A percentile compares a stretch with the other conserved stretches of the same genome.
Evolutionary conservation across 2,888 invertebrate genomes (phyloP).

Genomic region (Machimus atricapillus): DNA sequence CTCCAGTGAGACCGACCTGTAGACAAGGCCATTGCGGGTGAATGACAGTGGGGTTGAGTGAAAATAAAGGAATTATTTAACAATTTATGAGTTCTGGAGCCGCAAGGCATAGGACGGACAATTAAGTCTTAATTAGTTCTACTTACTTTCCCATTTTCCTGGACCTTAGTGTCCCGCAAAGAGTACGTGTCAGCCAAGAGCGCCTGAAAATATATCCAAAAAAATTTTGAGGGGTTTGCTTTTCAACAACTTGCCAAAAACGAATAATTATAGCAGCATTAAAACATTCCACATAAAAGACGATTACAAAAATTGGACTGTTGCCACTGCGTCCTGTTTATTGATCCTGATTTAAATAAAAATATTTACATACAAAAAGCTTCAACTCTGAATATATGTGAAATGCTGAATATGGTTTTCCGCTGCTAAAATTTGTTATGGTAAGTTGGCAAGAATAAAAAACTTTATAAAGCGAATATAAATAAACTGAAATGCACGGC

Average conservation of each 20-base stretch:
- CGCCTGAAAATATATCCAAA: slow-evolving; percentile 62
- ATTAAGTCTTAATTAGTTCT: slow-evolving; percentile 42
- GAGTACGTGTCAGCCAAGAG: slow-evolving; percentile 70
- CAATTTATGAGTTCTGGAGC: background rate
- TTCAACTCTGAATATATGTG: background rate
- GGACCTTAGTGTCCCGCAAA: slow-evolving; percentile 71
- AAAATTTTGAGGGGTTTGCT: background rate
- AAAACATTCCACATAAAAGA: slow-evolving; percentile 11
- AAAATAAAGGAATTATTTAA: slow-evolving; percentile 49
- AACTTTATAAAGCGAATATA: background rate
- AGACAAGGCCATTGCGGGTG: slow-evolving; percentile 39
- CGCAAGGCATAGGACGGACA: background rate
- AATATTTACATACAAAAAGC: background rate
- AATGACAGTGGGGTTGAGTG: slow-evolving; percentile 46
- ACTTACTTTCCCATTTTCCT: slow-evolving; percentile 86
- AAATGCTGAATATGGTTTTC: background rate
- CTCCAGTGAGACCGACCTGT: slow-evolving; percentile 63
- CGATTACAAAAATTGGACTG: background rate
- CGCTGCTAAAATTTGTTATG: background rate
- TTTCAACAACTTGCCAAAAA: background rate
- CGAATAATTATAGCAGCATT: background rate
- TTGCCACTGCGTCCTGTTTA: background rate
- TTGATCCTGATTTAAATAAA: background rate
- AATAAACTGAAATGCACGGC: background rate
- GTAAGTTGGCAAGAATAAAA: background rate